Conservation (phyloP, 2,113 vertebrate genomes). For the Buteo buteo region DNA sequence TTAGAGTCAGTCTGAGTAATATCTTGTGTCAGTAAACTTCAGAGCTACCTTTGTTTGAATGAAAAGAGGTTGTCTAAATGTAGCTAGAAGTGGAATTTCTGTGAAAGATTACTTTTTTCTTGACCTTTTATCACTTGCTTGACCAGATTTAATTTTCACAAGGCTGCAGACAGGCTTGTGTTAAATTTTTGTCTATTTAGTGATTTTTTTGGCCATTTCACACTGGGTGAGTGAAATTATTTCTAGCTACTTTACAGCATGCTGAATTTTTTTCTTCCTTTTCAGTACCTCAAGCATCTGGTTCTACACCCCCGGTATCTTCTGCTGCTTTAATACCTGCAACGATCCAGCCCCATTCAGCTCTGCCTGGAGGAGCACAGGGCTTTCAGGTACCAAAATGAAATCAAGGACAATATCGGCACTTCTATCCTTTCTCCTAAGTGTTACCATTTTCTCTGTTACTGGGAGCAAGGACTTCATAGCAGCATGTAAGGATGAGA, state of each 20-base stretch:
- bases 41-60: not conserved
- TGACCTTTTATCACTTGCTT: not conserved
- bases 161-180: not conserved
- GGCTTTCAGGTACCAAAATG: slow-evolving; percentile 84
- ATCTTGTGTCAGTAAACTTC: not conserved
- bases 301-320: slow-evolving; percentile 57
- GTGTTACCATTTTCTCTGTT: not conserved
- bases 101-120: not conserved
- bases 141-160: not conserved
- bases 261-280: slow-evolving; percentile 8
- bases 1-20: not conserved
- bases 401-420: not conserved
- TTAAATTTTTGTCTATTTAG: not conserved
- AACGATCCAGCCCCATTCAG: slow-evolving; percentile 71
- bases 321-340: slow-evolving; percentile 82
- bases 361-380: slow-evolving; percentile 73
- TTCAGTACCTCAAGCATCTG: slow-evolving; percentile 71
- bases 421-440: not conserved
- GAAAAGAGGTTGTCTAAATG: not conserved
- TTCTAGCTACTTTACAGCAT: not conserved
- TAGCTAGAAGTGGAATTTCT: not conserved
- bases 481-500: not conserved
- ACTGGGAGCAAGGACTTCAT: not conserved
- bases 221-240: not conserved
- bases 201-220: not conserved